Conservation (phyloP, 1,140 invertebrate genomes). For the Sesamia nonagrioides region DNA sequence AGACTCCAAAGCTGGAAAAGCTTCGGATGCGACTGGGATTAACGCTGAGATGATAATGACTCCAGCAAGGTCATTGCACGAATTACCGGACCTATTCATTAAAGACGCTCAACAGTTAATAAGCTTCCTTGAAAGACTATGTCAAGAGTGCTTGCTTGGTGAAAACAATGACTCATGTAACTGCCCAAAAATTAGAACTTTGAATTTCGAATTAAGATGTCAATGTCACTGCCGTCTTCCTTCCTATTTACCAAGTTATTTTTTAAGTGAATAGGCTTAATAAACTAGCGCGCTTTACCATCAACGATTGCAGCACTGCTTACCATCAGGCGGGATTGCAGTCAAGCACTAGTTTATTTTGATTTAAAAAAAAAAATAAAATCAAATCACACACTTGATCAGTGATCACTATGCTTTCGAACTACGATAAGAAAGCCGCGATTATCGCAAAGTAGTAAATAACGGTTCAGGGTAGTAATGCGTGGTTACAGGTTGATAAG, state of each 20-base stretch:
- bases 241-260: no score
- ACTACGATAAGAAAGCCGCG: background rate
- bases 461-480: background rate
- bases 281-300: no score
- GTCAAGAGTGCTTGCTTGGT: background rate
- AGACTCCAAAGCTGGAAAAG: no score
- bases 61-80: slow-evolving; percentile 23
- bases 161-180: background rate
- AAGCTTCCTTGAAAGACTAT: slow-evolving; percentile 5
- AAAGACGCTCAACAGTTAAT: slow-evolving; percentile 23
- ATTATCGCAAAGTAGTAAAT: background rate
- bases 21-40: no score
- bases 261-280: no score
- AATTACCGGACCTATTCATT: slow-evolving; percentile 12
- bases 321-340: no score
- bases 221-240: no score
- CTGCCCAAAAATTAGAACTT: background rate
- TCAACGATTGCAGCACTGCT: no score
- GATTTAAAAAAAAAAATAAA: no score
- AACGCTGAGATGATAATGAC: no score
- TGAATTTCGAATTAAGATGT: background rate
- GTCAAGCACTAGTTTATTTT: no score
- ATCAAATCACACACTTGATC: no score
- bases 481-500: slow-evolving; percentile 25
- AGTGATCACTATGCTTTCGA: background rate